Base-by-base conservation (phyloP, 2,113 vertebrate genomes). In the Myotis lucifugus region DNA sequence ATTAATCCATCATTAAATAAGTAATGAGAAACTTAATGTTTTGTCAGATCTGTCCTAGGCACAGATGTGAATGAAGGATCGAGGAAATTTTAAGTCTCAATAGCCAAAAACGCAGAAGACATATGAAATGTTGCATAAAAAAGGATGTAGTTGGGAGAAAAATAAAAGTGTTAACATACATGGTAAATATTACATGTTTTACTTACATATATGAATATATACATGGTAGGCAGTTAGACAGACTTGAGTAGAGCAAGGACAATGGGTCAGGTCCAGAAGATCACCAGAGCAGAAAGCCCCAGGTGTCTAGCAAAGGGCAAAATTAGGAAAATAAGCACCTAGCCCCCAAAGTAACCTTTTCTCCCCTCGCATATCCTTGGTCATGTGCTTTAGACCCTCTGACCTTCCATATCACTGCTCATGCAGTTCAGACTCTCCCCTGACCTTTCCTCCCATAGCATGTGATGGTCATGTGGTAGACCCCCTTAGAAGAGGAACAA, bases 1-100 rank as follows among this genome's bases (percentile, higher is more conserved):
- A 95, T 83, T 83, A 91, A n/a, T 74, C 66, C 85, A 91, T 86
- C 37, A 79, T 72, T 86, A 84, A 67, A 72, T 52, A 95, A 95
- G 94, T 93, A 94, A 84, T 89, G 23, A 90, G 25, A 42, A 52
- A 66, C 23, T 67, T 54, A 84, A 54, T 73, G 32, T 52, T 88
- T 79, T 95, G 29, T 56, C 52, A 27, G 19, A 81, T 88, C 46
- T 85, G 12, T 88, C 78, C 48, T 72, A 91, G 50, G 54, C 29
- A 95, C 10, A 79, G 3, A 54, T 67, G 19, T 82, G 17, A 91
- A 89, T 89, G 73, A 74, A 92, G 19, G 85, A 85, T 88, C 0
- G n/a, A 32, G 56, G 29, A 88, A 70, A 93, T 6, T 56, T 90
- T 78, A 69, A 85, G 40, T 17, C 1, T 64, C 84, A 91, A 87